Base-by-base conservation (phyloP, 2,797 vertebrate genomes). In the Tamandua tetradactyla region DNA sequence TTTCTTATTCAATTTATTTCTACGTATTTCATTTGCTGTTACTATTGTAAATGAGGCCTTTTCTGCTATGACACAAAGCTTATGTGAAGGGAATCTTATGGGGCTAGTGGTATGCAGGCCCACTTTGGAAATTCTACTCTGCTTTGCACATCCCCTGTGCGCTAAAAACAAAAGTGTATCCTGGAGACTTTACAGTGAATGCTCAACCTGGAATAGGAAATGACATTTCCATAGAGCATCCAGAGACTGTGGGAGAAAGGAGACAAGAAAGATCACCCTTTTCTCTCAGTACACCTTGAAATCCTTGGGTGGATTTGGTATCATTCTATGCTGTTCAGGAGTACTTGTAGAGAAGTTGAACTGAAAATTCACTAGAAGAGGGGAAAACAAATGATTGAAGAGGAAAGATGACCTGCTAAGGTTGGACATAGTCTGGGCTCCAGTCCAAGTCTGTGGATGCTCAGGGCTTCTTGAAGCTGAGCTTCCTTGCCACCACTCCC, bases 1-100 rank as follows among this genome's bases (percentile, higher is more conserved):
- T 92, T 81, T 93, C 44, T 89, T 93, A 23, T 84, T 79, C 71
- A 89, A 69, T 72, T 93, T 93, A 88, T 93, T 93, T n/a, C 71
- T 88, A 88, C 62, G 30, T 68, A 83, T 87, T 86, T 92, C 40
- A 75, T 90, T 32, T 47, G 42, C 69, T 81, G 23, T 92, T 85
- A 37, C 57, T 88, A 9, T 90, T 85, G 1, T 94, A 94, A 94
- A 61, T 84, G 71, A 18, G 20, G 20, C 61, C 55, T 89, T 92
- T 96, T 83, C 20, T 62, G 30, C 47, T 72, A 30, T 15, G 22
- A 14, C 62, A 69, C 32, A 25, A 62, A 69, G 10, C 17, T 78
- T 59, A 79, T 88, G 44, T 64, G 44, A 66, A 91, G 20, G n/a
- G 35, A 91, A 76, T 74, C 13, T 90, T 75, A 72, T 68, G 44